Percentiles rank a stretch among this genome's conserved stretches.
Evolutionary conservation across 2,797 vertebrate species (phyloP).

Genomic region (Parauchenoglanis ngamensis): DNA sequence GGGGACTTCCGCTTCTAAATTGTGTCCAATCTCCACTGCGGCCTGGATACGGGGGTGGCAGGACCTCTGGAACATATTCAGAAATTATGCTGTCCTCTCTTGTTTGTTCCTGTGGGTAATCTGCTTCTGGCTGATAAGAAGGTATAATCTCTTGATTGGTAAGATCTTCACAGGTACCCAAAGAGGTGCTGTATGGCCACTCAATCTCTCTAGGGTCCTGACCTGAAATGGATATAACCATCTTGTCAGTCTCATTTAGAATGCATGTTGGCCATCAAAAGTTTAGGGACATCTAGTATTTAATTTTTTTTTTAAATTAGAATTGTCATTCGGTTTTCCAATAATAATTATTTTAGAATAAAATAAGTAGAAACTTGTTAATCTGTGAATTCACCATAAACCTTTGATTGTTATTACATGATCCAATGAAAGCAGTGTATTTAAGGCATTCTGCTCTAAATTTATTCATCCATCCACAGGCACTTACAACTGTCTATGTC

Average conservation of each 20-base stretch:
- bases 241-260: conserved; percentile 17
- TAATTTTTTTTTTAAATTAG: background rate
- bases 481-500: conserved; percentile 47
- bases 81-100: conserved; percentile 78
- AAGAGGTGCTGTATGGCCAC: conserved; percentile 91
- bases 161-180: conserved; percentile 81
- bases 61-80: conserved; percentile 70
- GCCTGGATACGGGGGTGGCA: conserved; percentile 71
- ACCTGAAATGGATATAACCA: conserved; percentile 70
- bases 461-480: conserved; percentile 67
- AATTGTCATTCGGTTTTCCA: background rate
- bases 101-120: conserved; percentile 74
- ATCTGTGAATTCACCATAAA: background rate
- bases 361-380: background rate
- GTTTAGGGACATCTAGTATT: background rate
- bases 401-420: too few relatives aligned
- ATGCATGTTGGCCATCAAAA: background rate
- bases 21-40: conserved; percentile 70
- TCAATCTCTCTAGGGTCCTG: conserved; percentile 84
- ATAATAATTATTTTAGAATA: background rate
- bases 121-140: conserved; percentile 78
- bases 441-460: background rate
- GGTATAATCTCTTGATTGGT: conserved; percentile 71
- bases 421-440: background rate
- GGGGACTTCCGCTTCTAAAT: conserved; percentile 73